Percentiles rank a stretch among this genome's conserved stretches.
Conservation (phyloP, 2,888 invertebrate species). For the Tachina fera region DNA sequence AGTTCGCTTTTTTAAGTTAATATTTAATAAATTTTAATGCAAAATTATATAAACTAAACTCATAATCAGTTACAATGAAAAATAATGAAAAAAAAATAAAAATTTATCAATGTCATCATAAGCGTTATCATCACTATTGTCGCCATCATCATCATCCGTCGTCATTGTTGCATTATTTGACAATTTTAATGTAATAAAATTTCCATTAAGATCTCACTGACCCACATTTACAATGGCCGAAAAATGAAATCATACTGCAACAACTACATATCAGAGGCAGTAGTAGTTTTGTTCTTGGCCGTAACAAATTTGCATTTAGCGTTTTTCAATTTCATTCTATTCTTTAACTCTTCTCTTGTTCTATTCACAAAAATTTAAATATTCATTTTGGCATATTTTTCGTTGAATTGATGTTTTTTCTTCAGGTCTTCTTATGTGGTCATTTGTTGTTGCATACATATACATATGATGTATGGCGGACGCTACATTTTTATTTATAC, state of each 20-base stretch:
- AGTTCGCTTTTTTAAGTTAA: conserved; percentile 24
- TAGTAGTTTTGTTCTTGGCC: conserved; percentile 13
- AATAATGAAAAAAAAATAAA: conserved; percentile 16
- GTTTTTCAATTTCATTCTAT: conserved; percentile 13
- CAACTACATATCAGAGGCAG: conserved; percentile 6
- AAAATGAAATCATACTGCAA: conserved; percentile 11
- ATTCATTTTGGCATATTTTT: conserved; percentile 60
- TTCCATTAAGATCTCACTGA: conserved; percentile 67
- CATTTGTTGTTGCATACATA: conserved; percentile 25
- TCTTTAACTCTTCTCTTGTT: conserved; percentile 18
- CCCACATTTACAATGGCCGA: conserved; percentile 55
- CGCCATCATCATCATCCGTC: conserved; percentile 37
- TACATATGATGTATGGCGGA: conserved; percentile 24
- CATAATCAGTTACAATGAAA: conserved; percentile 32
- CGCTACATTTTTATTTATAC: conserved; percentile 42
- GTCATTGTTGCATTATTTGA: conserved; percentile 47
- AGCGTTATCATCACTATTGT: conserved; percentile 24
- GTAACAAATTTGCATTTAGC: conserved; percentile 47
- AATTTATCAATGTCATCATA: conserved; percentile 46
- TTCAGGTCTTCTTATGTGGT: conserved; percentile 29
- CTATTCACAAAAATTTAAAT: conserved; percentile 51
- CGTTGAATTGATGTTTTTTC: not conserved
- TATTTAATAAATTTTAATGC: conserved; percentile 27
- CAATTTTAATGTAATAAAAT: conserved; percentile 66
- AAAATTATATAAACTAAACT: conserved; percentile 12